Base-by-base conservation (phyloP, 2,888 invertebrate species). In the Melangyna quadrimaculata region DNA sequence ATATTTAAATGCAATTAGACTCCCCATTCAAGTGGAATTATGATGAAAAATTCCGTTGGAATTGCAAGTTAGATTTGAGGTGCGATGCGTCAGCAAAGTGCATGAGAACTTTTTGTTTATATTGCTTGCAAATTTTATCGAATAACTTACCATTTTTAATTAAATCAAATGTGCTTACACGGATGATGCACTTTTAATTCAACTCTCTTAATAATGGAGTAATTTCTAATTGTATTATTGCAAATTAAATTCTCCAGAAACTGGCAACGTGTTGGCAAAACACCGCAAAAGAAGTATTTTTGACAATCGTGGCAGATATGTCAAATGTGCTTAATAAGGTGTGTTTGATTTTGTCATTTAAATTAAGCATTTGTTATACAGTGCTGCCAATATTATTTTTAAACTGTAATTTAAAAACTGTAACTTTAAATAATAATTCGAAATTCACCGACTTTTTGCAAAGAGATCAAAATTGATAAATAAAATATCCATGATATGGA, bases 251-350 rank as follows among this genome's bases (percentile, higher is more conserved):
- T 17, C 40, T 55, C 4, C 9, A 78, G 17, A 79, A 88, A 88
- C 72, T 48, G 81, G 88, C 88, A 89, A 89, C 89, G 89, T 89
- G 89, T 89, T 89, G 87, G 87, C 80, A 86, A 59, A 63, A 78
- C 74, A 61, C 86, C 69, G 77, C 69, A 73, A 70, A 22, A 63
- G 65, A 70, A 67, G 14, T 17, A 19, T 2, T 14, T 65, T 65
- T 79, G 83, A 75, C 79, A 84, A 57, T 29, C 45, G 45, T 65
- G 29, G 32, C 29, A 61, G 32, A 40, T 1, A 55, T 57, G 29
- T 65, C 70, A 67, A 55, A 53, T 48, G 1, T 35, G 17, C 14
- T 35, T 12, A 2, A 0, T 14, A 27, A 32, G 32, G 6, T 32
- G 1, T 69, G 32, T 69, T 12, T 51, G 51, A 61, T 22, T 59